Base-by-base conservation (phyloP, 2,797 vertebrate genomes). In the Emydoidea blandingii region DNA sequence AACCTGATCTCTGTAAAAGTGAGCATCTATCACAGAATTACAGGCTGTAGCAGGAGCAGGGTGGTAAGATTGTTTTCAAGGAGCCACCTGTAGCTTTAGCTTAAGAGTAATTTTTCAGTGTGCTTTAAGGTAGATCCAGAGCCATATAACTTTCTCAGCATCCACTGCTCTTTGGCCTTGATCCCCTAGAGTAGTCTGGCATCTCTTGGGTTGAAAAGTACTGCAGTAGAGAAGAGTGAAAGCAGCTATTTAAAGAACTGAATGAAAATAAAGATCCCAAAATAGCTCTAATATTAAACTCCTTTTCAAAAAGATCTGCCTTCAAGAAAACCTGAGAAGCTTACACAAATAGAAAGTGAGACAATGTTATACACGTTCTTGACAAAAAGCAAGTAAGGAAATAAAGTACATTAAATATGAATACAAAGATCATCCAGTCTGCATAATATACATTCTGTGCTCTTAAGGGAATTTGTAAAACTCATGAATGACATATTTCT, bases 1-100 rank as follows among this genome's bases (percentile, higher is more conserved):
- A 3, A 25, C 29, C 78, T 1, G 1, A 11, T n/a, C 50, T 81
- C 62, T 7, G 0, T 54, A 25, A 3, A 1, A 41, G 12, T 79
- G 68, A 83, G 80, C 5, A 81, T n/a, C 9, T 83, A 7, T 50
- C 31, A 27, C 41, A 85, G 72, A 41, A 92, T 47, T 81, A 18
- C 12, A 27, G 3, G 52, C 59, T 86, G 23, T 15, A 54, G 29
- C 50, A n/a, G 23, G 52, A 85, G n/a, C 76, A 41, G 44, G 85
- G 54, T n/a, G 47, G 31, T 49, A 41, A n/a, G 81, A 29, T 18
- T 11, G n/a, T 57, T 62, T 62, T 56, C 37, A 79, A 81, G 74
- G 49, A 85, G 76, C 53, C n/a, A 57, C 3, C 57, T 23, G 31
- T 31, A 14, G 25, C 25, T 74, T 85, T 41, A 89, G 56, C 54